phyloP scores from a whole-genome alignment of 2,888 invertebrate species.

The Parnassius apollo region DNA sequence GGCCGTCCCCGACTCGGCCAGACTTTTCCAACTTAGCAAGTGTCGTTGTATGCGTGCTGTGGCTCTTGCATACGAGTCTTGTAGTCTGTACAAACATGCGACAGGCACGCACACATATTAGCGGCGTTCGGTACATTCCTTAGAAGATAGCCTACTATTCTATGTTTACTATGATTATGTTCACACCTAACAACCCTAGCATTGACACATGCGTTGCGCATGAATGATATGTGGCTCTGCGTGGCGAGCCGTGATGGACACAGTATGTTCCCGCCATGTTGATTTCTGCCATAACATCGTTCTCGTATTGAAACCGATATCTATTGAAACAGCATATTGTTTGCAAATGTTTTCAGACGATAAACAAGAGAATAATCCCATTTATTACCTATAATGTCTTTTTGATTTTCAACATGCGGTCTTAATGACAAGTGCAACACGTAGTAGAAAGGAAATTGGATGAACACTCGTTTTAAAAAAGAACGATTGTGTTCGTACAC shows the following conservation, averaged over 20 bases:
- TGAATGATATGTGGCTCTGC: conserved; percentile 7
- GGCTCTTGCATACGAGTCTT: too few relatives aligned
- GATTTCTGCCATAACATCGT: background rate
- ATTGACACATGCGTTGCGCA: background rate
- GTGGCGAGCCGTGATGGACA: conserved; percentile 19
- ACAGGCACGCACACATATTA: too few relatives aligned
- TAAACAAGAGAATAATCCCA: conserved; percentile 16
- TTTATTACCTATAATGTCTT: background rate
- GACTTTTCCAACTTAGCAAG: too few relatives aligned
- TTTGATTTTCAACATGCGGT: conserved; percentile 6
- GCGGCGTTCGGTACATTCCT: too few relatives aligned
- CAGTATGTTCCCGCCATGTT: conserved; percentile 2
- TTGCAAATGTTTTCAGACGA: conserved; percentile 17
- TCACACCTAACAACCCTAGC: conserved; percentile 11
- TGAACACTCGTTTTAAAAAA: too few relatives aligned
- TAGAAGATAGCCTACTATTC: too few relatives aligned
- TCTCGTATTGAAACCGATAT: background rate
- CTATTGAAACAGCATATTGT: conserved; percentile 6
- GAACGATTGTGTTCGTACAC: too few relatives aligned
- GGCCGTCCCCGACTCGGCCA: too few relatives aligned
- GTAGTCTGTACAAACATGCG: too few relatives aligned
- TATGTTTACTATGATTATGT: too few relatives aligned
- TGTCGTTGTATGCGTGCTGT: too few relatives aligned
- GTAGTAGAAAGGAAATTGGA: background rate
- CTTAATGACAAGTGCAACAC: background rate